Evolutionary conservation across 2,888 invertebrate species (phyloP), one percentile per base, ranked within the genome.

Genomic region (Trachelus iudaicus): DNA sequence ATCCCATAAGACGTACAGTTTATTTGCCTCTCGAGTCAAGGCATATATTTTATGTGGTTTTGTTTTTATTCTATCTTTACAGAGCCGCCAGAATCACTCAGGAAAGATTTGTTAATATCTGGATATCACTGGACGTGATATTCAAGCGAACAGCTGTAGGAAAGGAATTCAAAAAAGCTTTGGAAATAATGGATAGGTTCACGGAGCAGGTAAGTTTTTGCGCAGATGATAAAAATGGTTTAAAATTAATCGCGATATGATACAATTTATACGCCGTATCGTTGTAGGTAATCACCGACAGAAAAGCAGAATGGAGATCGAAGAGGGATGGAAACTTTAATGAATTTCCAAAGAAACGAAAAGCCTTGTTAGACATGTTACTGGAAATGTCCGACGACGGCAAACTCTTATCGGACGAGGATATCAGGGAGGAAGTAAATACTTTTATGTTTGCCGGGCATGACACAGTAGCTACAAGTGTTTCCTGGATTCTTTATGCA

Each of bases 381-480:
- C 88, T 94, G 31, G 92, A 93, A 81, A 90, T 92, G 82, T 91
- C 92, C 0, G 85, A 92, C 4, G 88, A 92, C 30, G 92, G 92
- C 0, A 84, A 85, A 1, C 69, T 82, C 1, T 85, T 92, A 4
- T 84, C 88, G 4, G 90, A 92, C 76, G 79, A 82, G 4, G 91
- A 91, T 73, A 88, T 92, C 77, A 85, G 87, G 1, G 91, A 92
- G 31, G 91, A 92, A 81, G 91, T 91, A 0, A 90, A 92, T 79
- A 92, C 92, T 1, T 92, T 92, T 75, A 90, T 91, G 89, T 91
- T 89, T 75, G 90, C 91, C 89, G 94, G 94, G 4, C 94, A 94
- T 84, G 94, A 94, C 81, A 94, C 94, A 1, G 93, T 93, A 1
- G 93, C 94, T 0, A 93, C 93, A 1, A 94, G 92, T 15, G 89